Percentiles rank a stretch among this genome's conserved stretches.
phyloP scores from a whole-genome alignment of 2,797 vertebrate species.

The Phataginus tricuspis region DNA sequence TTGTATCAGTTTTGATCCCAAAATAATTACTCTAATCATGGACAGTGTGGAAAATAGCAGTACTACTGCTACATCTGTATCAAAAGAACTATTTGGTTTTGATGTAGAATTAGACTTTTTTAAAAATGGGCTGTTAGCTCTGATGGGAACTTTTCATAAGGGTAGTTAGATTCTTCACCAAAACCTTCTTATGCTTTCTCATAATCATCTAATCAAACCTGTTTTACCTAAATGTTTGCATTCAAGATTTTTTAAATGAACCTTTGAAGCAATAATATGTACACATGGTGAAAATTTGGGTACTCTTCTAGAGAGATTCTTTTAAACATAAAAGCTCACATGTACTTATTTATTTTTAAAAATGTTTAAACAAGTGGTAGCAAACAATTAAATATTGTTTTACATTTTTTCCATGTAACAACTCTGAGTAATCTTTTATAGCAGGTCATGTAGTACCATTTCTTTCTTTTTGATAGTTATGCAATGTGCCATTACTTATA shows the following conservation, averaged over 20 bases:
- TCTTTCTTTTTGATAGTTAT: background rate
- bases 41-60: background rate
- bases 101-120: constrained; percentile 5
- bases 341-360: background rate
- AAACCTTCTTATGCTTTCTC: background rate
- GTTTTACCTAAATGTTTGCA: background rate
- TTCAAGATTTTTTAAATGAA: background rate
- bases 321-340: background rate
- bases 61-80: constrained; percentile 15
- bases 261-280: background rate
- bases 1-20: constrained; percentile 46
- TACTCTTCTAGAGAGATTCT: background rate
- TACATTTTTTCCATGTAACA: background rate
- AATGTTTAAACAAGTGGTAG: background rate
- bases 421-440: background rate
- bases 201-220: background rate
- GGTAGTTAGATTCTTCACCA: background rate
- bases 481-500: background rate
- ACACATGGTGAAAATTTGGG: background rate
- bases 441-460: background rate
- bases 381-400: background rate
- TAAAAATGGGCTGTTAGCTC: background rate
- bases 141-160: background rate
- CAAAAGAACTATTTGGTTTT: constrained; percentile 11
- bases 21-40: constrained; percentile 41